These are phyloP conservation scores for Limnephilus lunatus DNA, from an alignment of 2,888 invertebrate species.

Conservation along the genomic window DNA sequence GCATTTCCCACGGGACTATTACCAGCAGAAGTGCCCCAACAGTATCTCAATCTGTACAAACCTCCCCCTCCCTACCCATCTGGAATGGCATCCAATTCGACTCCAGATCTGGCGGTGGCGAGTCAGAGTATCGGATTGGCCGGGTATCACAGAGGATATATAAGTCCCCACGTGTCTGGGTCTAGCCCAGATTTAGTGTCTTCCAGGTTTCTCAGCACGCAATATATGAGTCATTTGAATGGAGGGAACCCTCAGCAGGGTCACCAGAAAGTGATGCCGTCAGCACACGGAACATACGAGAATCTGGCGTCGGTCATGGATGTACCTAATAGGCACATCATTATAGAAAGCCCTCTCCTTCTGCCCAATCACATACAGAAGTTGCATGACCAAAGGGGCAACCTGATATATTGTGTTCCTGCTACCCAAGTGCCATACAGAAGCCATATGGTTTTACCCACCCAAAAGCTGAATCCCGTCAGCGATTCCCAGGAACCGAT, in stretches of 20 bases:
- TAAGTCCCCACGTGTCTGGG: slow-evolving; percentile 81
- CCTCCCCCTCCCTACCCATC: slow-evolving; percentile 92
- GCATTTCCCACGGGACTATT: slow-evolving; percentile 65
- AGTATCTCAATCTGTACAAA: slow-evolving; percentile 84
- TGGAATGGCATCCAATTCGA: slow-evolving; percentile 88
- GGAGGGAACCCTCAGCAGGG: slow-evolving; percentile 69
- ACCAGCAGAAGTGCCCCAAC: slow-evolving; percentile 74
- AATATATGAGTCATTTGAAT: slow-evolving; percentile 73
- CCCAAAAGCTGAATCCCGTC: slow-evolving; percentile 71
- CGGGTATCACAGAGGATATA: slow-evolving; percentile 74
- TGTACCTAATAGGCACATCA: slow-evolving; percentile 72
- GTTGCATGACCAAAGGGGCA: slow-evolving; percentile 80
- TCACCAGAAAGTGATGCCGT: slow-evolving; percentile 71
- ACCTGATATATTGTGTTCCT: slow-evolving; percentile 81
- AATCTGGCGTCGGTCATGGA: slow-evolving; percentile 82
- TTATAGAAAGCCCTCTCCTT: slow-evolving; percentile 79
- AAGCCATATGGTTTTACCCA: slow-evolving; percentile 76
- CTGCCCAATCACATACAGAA: slow-evolving; percentile 80
- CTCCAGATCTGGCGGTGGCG: slow-evolving; percentile 88
- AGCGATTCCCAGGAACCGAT: slow-evolving; percentile 83
- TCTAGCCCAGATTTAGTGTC: slow-evolving; percentile 89
- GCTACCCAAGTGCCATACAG: slow-evolving; percentile 74
- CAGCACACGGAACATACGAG: slow-evolving; percentile 84
- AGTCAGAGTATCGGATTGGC: slow-evolving; percentile 75
- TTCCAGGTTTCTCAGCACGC: slow-evolving; percentile 79